Evolutionary conservation across 37 sponge, comb jelly and placozoan genomes (phyloP).

Genomic region (Crambe crambe): DNA sequence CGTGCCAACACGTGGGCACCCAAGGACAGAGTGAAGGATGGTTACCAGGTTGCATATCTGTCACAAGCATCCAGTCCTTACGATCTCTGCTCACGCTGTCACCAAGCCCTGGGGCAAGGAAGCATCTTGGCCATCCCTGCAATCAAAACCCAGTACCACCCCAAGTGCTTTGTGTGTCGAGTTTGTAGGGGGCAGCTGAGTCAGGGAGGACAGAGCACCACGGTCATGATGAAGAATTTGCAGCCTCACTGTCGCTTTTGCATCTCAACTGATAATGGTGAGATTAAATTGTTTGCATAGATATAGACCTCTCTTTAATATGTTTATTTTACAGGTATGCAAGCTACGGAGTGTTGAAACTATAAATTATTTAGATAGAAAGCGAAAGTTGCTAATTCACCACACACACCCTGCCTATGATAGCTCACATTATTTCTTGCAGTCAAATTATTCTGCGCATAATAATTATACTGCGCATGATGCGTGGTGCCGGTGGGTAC

Average conservation of each 20-base stretch:
- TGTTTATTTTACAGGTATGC: background rate
- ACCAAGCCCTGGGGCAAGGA: conserved; percentile 34
- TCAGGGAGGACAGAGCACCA: conserved; percentile 8
- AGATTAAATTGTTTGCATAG: background rate
- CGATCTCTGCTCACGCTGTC: conserved; percentile 55
- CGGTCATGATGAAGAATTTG: conserved; percentile 27
- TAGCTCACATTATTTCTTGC: too few species aligned
- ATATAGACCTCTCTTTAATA: background rate
- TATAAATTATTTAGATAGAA: too few species aligned
- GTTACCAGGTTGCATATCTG: conserved; percentile 13
- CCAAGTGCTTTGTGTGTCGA: conserved; percentile 55
- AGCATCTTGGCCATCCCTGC: conserved; percentile 51
- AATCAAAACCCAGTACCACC: conserved; percentile 47
- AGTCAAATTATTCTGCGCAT: too few species aligned
- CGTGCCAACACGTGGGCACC: conserved; percentile 10
- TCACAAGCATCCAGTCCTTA: background rate
- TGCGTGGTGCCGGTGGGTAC: too few species aligned
- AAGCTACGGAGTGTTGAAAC: background rate
- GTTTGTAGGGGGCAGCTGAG: conserved; percentile 52
- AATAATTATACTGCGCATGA: too few species aligned
- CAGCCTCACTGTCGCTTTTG: conserved; percentile 59
- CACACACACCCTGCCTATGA: too few species aligned
- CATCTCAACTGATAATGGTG: conserved; percentile 48
- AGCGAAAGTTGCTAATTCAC: too few species aligned
- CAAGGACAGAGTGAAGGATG: background rate